Evolutionary conservation across 2,888 invertebrate genomes (phyloP).

Genomic region (Ischnura elegans): DNA sequence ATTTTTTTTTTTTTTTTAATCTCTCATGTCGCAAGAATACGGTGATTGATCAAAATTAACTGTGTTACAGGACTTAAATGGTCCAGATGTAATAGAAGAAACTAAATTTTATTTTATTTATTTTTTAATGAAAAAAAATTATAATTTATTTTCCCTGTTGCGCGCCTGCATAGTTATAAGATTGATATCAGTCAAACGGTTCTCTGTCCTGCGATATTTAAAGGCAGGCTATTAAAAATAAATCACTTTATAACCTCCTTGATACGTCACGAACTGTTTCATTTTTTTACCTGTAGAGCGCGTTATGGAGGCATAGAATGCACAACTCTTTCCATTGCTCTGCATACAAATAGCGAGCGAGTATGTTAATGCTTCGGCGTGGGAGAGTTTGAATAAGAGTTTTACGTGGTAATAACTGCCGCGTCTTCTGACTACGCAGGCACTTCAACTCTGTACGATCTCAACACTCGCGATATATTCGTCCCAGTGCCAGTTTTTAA

Average conservation of each 20-base stretch:
- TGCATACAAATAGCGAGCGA: neutral
- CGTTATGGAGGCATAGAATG: neutral
- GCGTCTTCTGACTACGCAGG: neutral
- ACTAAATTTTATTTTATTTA: too few species aligned
- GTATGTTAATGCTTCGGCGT: neutral
- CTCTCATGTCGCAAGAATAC: too few species aligned
- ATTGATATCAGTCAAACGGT: neutral
- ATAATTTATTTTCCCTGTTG: too few species aligned
- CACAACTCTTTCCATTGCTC: neutral
- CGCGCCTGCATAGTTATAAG: too few species aligned
- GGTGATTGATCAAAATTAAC: too few species aligned
- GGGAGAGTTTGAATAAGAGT: neutral
- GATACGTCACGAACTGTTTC: neutral
- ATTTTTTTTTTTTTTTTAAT: too few species aligned
- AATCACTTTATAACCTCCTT: neutral
- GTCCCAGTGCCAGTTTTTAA: neutral
- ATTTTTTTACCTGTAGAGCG: neutral
- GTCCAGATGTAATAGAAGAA: too few species aligned
- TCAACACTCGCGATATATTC: neutral
- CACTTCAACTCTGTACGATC: neutral
- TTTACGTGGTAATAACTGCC: neutral
- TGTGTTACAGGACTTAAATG: too few species aligned
- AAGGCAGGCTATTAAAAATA: neutral
- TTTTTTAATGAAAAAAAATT: too few species aligned
- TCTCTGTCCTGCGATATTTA: neutral